A percentile compares a stretch with the other conserved stretches of the same genome.
Conservation (phyloP, 1,140 invertebrate species). For the Drosophila santomea region DNA sequence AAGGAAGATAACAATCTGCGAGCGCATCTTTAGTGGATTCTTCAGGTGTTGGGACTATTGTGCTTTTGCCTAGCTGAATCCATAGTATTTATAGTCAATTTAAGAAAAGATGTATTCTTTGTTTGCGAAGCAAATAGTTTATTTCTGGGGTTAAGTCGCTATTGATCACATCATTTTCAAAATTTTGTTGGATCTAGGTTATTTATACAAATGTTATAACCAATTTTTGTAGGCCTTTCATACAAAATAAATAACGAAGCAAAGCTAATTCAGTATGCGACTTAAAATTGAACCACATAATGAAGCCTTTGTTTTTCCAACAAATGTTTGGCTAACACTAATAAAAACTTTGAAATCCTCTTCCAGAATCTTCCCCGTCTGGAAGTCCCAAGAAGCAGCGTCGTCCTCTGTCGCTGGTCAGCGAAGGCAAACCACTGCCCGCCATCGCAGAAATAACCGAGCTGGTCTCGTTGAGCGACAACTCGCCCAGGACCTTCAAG, state of each 20-base stretch:
- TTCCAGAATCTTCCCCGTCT: conserved; percentile 86
- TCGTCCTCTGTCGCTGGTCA: conserved; percentile 85
- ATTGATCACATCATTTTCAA: background rate
- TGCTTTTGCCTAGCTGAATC: background rate
- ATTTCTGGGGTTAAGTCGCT: background rate
- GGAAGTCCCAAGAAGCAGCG: conserved; percentile 86
- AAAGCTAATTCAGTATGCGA: background rate
- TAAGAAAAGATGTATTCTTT: background rate
- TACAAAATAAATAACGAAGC: background rate
- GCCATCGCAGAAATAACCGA: conserved; percentile 86
- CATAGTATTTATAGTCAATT: conserved; percentile 13
- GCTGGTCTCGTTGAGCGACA: conserved; percentile 85
- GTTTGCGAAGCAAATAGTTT: conserved; percentile 8
- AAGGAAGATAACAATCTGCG: background rate
- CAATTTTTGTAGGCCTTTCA: background rate
- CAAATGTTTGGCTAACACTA: background rate
- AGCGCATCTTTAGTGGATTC: conserved; percentile 12
- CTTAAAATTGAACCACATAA: background rate
- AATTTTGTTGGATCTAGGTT: background rate
- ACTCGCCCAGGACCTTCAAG: conserved; percentile 81
- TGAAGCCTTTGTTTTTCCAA: background rate
- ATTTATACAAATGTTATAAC: background rate
- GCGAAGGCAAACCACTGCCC: conserved; percentile 86
- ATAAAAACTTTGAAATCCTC: background rate
- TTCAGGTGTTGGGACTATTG: background rate